Percentiles rank a stretch among this genome's conserved stretches.
Conservation (phyloP, 2,888 invertebrate genomes). For the Volucella inflata region DNA sequence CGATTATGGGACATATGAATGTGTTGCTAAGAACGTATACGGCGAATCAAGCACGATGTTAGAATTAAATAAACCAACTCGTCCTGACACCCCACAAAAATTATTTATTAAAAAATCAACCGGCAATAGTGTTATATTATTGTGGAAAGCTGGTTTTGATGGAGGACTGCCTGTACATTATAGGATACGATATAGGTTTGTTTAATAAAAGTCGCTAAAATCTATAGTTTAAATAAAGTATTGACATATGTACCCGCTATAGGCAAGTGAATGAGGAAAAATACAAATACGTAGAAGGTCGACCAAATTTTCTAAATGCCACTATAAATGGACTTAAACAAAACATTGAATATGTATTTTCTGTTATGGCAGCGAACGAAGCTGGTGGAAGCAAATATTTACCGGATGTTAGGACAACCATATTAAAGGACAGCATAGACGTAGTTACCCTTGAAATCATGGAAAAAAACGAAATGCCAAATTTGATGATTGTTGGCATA, state of each 20-base stretch:
- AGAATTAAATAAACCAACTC: constrained; percentile 81
- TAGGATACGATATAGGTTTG: constrained; percentile 78
- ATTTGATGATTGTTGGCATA: constrained; percentile 82
- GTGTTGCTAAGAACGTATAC: constrained; percentile 80
- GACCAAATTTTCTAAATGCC: constrained; percentile 79
- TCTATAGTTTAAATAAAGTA: background rate
- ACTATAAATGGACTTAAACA: constrained; percentile 80
- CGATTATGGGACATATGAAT: constrained; percentile 81
- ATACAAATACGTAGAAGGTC: constrained; percentile 80
- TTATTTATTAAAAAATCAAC: constrained; percentile 80
- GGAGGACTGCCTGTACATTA: constrained; percentile 82
- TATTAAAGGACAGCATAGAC: constrained; percentile 73
- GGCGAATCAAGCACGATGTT: constrained; percentile 81
- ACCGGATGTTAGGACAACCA: constrained; percentile 79
- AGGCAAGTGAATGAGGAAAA: constrained; percentile 80
- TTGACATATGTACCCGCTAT: background rate
- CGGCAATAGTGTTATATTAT: constrained; percentile 79
- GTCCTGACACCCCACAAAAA: constrained; percentile 80
- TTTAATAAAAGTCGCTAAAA: background rate
- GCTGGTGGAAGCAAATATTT: constrained; percentile 81
- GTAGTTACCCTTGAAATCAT: constrained; percentile 80
- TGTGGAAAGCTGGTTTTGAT: constrained; percentile 81
- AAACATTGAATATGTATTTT: constrained; percentile 80
- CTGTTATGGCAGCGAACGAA: constrained; percentile 82
- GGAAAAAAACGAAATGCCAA: constrained; percentile 82